Evolutionary conservation across 2,888 invertebrate genomes (phyloP).

Genomic region (Hydroisotoma schaefferi): DNA sequence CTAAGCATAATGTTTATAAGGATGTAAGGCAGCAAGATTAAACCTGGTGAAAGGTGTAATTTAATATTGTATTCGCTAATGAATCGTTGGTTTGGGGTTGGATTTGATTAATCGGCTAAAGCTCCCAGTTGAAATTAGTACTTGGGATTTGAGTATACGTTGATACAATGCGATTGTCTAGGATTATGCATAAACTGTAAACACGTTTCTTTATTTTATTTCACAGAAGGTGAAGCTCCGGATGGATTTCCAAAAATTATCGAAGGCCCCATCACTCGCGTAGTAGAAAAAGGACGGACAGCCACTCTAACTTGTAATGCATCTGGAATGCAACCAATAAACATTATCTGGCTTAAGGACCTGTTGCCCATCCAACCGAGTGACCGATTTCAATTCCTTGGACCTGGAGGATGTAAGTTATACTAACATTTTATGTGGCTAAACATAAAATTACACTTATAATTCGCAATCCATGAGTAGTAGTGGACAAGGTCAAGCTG

Average conservation of each 20-base stretch:
- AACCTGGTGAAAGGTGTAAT: too few relatives aligned
- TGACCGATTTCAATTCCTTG: conserved; percentile 44
- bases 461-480: too few relatives aligned
- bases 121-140: too few relatives aligned
- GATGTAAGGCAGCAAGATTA: too few relatives aligned
- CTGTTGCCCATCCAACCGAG: conserved; percentile 74
- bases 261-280: conserved; percentile 83
- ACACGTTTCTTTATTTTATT: conserved; percentile 49
- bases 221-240: conserved; percentile 78
- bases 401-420: conserved; percentile 45
- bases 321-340: conserved; percentile 69
- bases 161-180: too few relatives aligned
- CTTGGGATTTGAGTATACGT: too few relatives aligned
- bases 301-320: conserved; percentile 86
- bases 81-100: too few relatives aligned
- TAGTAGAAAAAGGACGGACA: conserved; percentile 92
- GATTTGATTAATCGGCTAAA: too few relatives aligned
- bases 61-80: too few relatives aligned
- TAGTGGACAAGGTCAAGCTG: too few relatives aligned
- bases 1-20: too few relatives aligned
- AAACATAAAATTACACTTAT: not conserved
- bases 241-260: conserved; percentile 87
- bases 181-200: not conserved
- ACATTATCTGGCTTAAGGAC: conserved; percentile 90
- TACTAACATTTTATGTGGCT: too few relatives aligned